These are phyloP conservation scores for Drosophila burlai DNA, from an alignment of 1,140 invertebrate genomes.

Conservation along the genomic window DNA sequence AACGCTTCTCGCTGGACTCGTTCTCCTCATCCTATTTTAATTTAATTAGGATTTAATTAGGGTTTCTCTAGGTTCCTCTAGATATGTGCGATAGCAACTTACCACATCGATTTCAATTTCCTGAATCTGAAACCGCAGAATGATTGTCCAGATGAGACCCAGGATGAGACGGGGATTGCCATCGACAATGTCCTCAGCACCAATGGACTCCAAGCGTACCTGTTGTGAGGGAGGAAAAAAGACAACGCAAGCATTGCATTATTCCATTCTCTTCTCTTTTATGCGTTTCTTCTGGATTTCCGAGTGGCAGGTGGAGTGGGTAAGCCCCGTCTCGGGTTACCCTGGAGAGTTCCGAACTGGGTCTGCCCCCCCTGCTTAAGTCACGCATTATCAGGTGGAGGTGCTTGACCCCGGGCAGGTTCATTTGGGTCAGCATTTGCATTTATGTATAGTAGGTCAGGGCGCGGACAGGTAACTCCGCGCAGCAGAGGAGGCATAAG, in stretches of 20 bases:
- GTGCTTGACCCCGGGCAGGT: constrained; percentile 64
- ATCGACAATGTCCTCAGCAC: constrained; percentile 99
- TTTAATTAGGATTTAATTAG: not conserved
- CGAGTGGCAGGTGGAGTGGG: constrained; percentile 7
- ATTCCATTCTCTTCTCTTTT: constrained; percentile 34
- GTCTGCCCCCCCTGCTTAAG: constrained; percentile 47
- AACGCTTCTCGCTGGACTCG: constrained; percentile 99
- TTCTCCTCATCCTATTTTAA: constrained; percentile 95
- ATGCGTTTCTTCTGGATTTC: constrained; percentile 18
- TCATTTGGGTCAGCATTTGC: constrained; percentile 46
- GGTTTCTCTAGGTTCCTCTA: not conserved
- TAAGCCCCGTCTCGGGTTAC: constrained; percentile 72
- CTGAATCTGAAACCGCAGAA: constrained; percentile 98
- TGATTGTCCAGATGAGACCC: constrained; percentile 99
- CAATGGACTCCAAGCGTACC: constrained; percentile 92
- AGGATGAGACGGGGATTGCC: constrained; percentile 98
- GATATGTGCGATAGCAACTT: constrained; percentile 83
- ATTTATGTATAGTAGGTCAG: constrained; percentile 75
- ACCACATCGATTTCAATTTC: constrained; percentile 99
- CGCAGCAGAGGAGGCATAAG: constrained; percentile 63
- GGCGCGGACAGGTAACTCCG: constrained; percentile 59
- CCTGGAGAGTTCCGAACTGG: constrained; percentile 45
- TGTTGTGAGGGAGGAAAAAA: constrained; percentile 6
- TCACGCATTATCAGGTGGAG: constrained; percentile 80
- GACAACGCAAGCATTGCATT: constrained; percentile 26